Evolutionary conservation across 2,888 invertebrate genomes (phyloP), one percentile per base, ranked within the genome.

Genomic region (Microctonus aethiopoides): DNA sequence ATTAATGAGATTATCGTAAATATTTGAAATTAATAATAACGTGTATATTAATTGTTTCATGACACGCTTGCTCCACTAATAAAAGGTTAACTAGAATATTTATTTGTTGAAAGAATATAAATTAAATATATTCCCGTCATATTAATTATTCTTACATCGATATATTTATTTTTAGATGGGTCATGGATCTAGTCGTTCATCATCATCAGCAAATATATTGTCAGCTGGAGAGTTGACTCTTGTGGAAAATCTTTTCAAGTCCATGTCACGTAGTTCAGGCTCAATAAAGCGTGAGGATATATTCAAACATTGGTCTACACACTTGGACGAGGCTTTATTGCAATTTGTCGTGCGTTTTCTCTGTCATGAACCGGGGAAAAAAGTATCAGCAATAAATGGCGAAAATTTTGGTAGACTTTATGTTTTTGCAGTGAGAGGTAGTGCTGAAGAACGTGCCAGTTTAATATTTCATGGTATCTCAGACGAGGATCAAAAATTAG

Each of bases 231-330:
- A 86, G 78, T 75, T 84, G 72, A 83, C 79, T 6, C 72, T 86
- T 20, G 85, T 86, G 46, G 86, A 86, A 51, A 86, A 86, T 59
- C 75, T 86, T 0, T 86, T 85, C 78, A 86, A 85, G 67, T 85
- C 86, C 2, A 86, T 86, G 86, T 86, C 86, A 4, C 78, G 86
- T 5, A 86, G 86, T 75, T 85, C 86, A 0, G 86, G 86, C 24
- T 86, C 86, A 41, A 85, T 86, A 74, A 86, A 86, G 69, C 80
- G 86, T 10, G 86, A 86, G 65, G 86, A 86, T 67, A 86, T 86
- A 67, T 85, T 86, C 72, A 86, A 86, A 36, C 86, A 86, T 59
- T 86, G 86, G 86, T 84, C 86, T 1, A 81, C 75, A 0, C 86
- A 86, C 59, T 71, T 86, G 59, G 86, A 86, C 51, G 85, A 86